phyloP scores from a whole-genome alignment of 30 jellyfish, hydroid and myxozoan genomes.

The Nemopilema nomurai region DNA sequence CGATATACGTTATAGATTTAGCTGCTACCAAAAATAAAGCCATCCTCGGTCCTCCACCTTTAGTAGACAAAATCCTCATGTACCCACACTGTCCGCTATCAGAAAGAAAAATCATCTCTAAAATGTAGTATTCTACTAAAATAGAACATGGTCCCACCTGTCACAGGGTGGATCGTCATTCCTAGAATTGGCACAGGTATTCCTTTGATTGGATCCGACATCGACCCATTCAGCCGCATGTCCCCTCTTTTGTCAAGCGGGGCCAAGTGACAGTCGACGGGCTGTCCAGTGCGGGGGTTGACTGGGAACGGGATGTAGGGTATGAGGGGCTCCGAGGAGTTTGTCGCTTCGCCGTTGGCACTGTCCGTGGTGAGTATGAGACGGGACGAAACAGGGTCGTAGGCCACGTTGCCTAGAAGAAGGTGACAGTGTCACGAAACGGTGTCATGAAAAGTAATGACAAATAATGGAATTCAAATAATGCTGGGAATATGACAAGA shows the following conservation, averaged over 20 bases:
- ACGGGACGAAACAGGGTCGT: constrained; percentile 93
- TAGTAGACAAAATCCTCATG: too few relatives aligned
- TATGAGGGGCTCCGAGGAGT: constrained; percentile 76
- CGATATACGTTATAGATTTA: too few relatives aligned
- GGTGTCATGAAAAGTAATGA: too few relatives aligned
- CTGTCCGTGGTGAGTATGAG: constrained; percentile 90
- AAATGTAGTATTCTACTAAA: too few relatives aligned
- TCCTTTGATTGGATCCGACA: constrained; percentile 88
- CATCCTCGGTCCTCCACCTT: too few relatives aligned
- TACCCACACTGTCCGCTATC: too few relatives aligned
- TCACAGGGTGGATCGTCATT: constrained; percentile 92
- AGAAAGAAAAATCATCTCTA: too few relatives aligned
- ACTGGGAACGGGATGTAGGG: constrained; percentile 94
- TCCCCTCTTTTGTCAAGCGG: constrained; percentile 90
- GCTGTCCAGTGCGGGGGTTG: constrained; percentile 77
- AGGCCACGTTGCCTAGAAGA: constrained; percentile 86
- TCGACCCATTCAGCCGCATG: constrained; percentile 86
- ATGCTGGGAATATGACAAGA: too few relatives aligned
- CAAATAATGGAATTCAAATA: too few relatives aligned
- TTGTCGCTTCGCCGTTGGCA: constrained; percentile 96
- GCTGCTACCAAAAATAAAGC: too few relatives aligned
- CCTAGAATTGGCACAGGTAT: constrained; percentile 95
- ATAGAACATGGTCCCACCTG: constrained; percentile 68
- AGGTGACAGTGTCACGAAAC: too few relatives aligned
- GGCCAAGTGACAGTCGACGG: constrained; percentile 67